Evolutionary conservation across 2,888 invertebrate genomes (phyloP).

Genomic region (Drosophila multiciliata): DNA sequence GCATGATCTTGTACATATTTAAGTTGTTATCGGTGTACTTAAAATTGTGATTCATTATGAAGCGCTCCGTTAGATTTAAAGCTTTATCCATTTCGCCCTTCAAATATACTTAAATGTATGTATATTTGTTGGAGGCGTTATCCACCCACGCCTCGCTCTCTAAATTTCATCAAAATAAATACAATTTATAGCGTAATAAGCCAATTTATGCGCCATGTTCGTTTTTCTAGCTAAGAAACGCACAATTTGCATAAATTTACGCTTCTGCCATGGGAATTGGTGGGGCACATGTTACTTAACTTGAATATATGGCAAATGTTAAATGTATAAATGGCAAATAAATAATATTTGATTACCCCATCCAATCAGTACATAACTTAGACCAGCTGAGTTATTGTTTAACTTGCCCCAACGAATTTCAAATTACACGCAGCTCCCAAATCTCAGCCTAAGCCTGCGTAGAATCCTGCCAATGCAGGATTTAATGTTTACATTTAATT

Average conservation of each 20-base stretch:
- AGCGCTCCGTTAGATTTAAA: slow-evolving; percentile 46
- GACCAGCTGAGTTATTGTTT: slow-evolving; percentile 58
- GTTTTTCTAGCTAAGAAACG: slow-evolving; percentile 48
- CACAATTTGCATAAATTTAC: slow-evolving; percentile 77
- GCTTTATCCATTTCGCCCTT: slow-evolving; percentile 34
- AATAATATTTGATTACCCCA: slow-evolving; percentile 74
- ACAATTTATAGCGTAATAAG: slow-evolving; percentile 81
- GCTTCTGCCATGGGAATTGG: slow-evolving; percentile 11
- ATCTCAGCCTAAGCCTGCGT: background rate
- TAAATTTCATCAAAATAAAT: slow-evolving; percentile 82
- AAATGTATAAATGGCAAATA: slow-evolving; percentile 75
- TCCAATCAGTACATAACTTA: slow-evolving; percentile 38
- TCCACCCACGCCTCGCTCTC: slow-evolving; percentile 45
- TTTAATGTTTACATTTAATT: background rate
- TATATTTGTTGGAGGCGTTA: background rate
- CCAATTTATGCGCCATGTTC: slow-evolving; percentile 77
- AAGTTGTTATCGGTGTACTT: slow-evolving; percentile 58
- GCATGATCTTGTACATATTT: slow-evolving; percentile 65
- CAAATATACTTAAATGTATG: slow-evolving; percentile 12
- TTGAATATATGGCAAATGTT: slow-evolving; percentile 58
- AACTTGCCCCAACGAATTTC: slow-evolving; percentile 58
- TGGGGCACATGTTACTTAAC: slow-evolving; percentile 48
- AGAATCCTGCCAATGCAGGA: background rate
- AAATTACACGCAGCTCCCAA: slow-evolving; percentile 17
- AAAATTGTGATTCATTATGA: slow-evolving; percentile 66